Conservation (phyloP, 2,113 vertebrate species). For the Chroicocephalus ridibundus region DNA sequence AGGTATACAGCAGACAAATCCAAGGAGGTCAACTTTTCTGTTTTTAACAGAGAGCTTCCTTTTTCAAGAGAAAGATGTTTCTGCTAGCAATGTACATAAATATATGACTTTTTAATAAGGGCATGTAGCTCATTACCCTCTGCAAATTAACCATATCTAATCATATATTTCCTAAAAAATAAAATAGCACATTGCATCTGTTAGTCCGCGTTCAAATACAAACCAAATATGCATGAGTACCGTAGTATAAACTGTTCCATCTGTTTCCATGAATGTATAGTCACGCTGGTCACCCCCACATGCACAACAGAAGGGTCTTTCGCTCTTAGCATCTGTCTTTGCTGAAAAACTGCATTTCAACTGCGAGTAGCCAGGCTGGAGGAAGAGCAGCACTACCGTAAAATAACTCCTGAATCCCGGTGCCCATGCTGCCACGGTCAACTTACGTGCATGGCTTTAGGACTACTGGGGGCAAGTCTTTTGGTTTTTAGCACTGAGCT, state of each 20-base stretch:
- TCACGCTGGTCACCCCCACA: constrained; percentile 15
- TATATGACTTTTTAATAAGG: constrained; percentile 45
- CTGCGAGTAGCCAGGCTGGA: not conserved
- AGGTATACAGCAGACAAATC: not conserved
- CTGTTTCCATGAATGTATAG: constrained; percentile 51
- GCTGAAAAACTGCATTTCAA: constrained; percentile 9
- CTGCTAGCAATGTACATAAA: constrained; percentile 17
- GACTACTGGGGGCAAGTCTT: not conserved
- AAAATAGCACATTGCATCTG: constrained; percentile 62
- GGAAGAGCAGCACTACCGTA: not conserved
- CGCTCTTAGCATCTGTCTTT: constrained; percentile 29
- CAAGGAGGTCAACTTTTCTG: not conserved
- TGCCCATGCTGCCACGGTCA: not conserved
- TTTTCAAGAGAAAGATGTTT: not conserved
- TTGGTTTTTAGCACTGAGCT: not conserved
- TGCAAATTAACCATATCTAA: constrained; percentile 62
- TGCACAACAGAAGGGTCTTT: constrained; percentile 51
- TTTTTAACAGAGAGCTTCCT: not conserved
- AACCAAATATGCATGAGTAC: constrained; percentile 60
- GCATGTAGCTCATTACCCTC: constrained; percentile 60
- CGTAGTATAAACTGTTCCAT: constrained; percentile 62
- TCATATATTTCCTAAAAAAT: constrained; percentile 65
- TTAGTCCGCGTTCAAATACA: constrained; percentile 49
- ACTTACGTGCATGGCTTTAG: rapidly evolving
- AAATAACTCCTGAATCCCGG: not conserved